Percentiles rank a stretch among this genome's conserved stretches.
These are phyloP conservation scores for Psilopsiagon aurifrons DNA, from an alignment of 2,113 vertebrate genomes.

Conservation along the genomic window DNA sequence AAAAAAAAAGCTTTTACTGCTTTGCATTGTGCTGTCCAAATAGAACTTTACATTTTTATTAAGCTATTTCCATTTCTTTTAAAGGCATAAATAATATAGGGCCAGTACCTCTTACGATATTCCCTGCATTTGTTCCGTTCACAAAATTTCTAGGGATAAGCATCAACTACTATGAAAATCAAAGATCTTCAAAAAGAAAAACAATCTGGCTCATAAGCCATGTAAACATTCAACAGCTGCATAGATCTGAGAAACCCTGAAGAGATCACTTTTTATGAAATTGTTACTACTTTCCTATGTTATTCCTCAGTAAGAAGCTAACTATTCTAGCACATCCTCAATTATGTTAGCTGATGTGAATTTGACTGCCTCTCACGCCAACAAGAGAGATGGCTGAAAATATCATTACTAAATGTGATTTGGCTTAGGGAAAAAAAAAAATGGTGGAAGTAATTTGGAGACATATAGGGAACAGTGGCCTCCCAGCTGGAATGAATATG, in stretches of 20 bases:
- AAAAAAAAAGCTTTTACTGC: not conserved
- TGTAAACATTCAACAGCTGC: not conserved
- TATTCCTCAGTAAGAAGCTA: not conserved
- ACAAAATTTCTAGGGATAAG: not conserved
- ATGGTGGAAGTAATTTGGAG: not conserved
- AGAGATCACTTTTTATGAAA: not conserved
- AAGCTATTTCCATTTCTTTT: not conserved
- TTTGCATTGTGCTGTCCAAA: not conserved
- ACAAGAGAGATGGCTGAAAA: not conserved
- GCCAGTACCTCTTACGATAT: accelerated
- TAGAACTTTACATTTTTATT: not conserved
- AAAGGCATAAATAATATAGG: not conserved
- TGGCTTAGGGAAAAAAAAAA: not conserved
- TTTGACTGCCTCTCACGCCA: not conserved
- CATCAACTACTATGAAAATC: not conserved
- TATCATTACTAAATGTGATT: not conserved
- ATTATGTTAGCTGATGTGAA: not conserved
- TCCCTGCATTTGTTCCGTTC: not conserved
- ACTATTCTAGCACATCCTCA: not conserved
- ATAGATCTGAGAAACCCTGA: not conserved
- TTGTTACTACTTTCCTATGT: not conserved
- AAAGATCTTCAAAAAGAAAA: not conserved
- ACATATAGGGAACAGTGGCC: not conserved
- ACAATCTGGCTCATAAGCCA: not conserved
- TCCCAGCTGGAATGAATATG: not conserved